phyloP scores from a whole-genome alignment of 2,797 vertebrate species.

The Rhynchotus rufescens region DNA sequence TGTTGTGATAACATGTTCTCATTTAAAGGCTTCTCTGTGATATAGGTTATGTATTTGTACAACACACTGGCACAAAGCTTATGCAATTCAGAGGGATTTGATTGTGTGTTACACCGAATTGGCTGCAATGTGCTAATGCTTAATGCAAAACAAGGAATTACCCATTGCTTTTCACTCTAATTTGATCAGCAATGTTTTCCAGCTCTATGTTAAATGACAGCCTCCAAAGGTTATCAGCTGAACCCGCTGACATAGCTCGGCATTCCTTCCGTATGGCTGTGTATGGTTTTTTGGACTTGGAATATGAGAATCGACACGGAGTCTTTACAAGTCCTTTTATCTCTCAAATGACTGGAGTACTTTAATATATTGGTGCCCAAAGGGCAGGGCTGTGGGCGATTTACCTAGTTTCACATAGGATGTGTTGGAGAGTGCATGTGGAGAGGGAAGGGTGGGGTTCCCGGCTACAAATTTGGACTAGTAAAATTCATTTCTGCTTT shows the following conservation, averaged over 20 bases:
- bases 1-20: not conserved
- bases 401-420: not conserved
- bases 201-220: not conserved
- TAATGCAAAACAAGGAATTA: not conserved
- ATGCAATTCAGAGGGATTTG: not conserved
- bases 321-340: not conserved
- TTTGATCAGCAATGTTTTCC: not conserved
- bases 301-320: not conserved
- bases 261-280: not conserved
- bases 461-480: not conserved
- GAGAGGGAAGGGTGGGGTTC: not conserved
- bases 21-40: not conserved
- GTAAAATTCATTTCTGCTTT: slow-evolving; percentile 13
- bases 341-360: not conserved
- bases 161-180: not conserved
- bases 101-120: not conserved
- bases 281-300: not conserved
- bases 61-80: not conserved
- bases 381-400: not conserved
- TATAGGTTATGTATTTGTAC: not conserved
- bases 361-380: not conserved
- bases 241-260: not conserved
- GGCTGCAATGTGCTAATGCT: not conserved
- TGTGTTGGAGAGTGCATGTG: not conserved
- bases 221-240: not conserved